Evolutionary conservation across 2,797 vertebrate species (phyloP).

Genomic region (Poeciliopsis turneri): DNA sequence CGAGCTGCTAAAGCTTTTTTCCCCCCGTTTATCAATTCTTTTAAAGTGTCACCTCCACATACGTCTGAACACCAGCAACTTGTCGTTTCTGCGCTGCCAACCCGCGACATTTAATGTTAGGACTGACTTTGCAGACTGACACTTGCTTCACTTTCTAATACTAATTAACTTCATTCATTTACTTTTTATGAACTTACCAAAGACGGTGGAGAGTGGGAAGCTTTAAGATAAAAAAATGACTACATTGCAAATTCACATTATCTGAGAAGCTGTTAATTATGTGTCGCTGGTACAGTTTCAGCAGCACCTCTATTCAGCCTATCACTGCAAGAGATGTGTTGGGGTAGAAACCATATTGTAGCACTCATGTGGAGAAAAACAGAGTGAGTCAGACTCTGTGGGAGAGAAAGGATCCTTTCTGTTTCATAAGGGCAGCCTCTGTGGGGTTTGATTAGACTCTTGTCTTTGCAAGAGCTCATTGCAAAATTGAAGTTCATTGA

Average conservation of each 20-base stretch:
- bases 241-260: constrained; percentile 4
- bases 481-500: constrained; percentile 9
- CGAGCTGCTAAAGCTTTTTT: constrained; percentile 47
- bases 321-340: constrained; percentile 8
- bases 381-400: constrained; percentile 14
- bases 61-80: constrained; percentile 25
- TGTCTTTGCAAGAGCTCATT: constrained; percentile 16
- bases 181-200: constrained; percentile 28
- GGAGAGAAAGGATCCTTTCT: constrained; percentile 19
- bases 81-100: constrained; percentile 23
- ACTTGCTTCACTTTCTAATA: constrained; percentile 22
- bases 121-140: constrained; percentile 24
- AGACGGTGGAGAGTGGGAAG: neutral
- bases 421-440: constrained; percentile 14
- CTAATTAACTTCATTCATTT: constrained; percentile 20
- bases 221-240: constrained; percentile 9
- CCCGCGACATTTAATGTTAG: constrained; percentile 24
- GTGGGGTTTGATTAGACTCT: constrained; percentile 18
- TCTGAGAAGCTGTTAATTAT: constrained; percentile 4
- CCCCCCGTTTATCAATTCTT: constrained; percentile 47
- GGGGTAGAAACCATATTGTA: constrained; percentile 21
- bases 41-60: constrained; percentile 46
- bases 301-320: neutral
- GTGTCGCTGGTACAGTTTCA: neutral
- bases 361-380: constrained; percentile 7